Evolutionary conservation across 2,113 vertebrate genomes (phyloP), one percentile per base, ranked within the genome.

Genomic region (Laterallus jamaicensis): DNA sequence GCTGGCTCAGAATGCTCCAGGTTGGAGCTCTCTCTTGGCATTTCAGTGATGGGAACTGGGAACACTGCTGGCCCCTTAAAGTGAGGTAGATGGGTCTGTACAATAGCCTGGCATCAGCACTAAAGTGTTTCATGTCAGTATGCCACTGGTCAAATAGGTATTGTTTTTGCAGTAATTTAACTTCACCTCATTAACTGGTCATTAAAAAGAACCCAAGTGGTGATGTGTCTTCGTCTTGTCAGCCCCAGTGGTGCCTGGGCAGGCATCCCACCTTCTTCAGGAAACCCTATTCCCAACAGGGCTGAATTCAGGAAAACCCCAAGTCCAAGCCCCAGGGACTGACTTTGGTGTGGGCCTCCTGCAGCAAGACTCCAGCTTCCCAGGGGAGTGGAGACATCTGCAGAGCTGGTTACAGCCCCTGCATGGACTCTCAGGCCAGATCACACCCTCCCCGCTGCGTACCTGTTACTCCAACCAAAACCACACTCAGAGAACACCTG

Each of bases 391-490:
- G 44, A 47, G 44, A 18, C 44, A 47, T 19, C 44, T 47, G 8
- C 17, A 19, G 44, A 19, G 8, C 44, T 17, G 18, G 44, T 47
- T 9, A 47, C 44, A 44, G 20, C 47, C 12, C 10, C 28, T 54
- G 12, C 12, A 3, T 2, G 2, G 16, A 18, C 56, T 62, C 28
- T 19, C 29, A 15, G 59, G 47, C 29, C 17, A 15, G 15, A 8
- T 9, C 0, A 0, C 22, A 11, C n/a, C 28, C 9, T 20, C 5
- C 2, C 28, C 12, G 3, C 18, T 3, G 5, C 1, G 0, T 11
- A 17, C 3, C 25, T 16, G 14, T 18, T 16, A 5, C 17, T 50
- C 31, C 37, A 44, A 25, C 18, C 40, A 59, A 62, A 64, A 5
- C 19, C 11, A 3, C 3, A 0, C 17, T 37, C 17, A 24, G 24